A percentile compares a stretch with the other conserved stretches of the same genome.
Conservation (phyloP, 2,888 invertebrate genomes). For the Acrobasis repandana region DNA sequence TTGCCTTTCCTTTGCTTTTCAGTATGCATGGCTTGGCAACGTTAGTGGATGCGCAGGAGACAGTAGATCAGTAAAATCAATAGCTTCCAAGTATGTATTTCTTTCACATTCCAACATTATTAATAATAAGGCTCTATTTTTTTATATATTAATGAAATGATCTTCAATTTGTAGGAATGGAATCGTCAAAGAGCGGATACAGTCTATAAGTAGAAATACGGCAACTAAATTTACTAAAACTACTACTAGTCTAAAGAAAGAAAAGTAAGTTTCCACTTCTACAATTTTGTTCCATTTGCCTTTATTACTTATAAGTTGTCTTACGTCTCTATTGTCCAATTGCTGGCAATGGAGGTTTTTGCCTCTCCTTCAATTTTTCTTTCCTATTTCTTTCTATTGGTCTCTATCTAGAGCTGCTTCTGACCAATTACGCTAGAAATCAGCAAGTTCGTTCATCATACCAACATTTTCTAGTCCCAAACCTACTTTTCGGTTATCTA, state of each 20-base stretch:
- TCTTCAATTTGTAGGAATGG: slow-evolving; percentile 53
- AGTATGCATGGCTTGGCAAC: slow-evolving; percentile 69
- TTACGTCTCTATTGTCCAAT: too few relatives aligned
- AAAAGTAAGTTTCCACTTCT: slow-evolving; percentile 70
- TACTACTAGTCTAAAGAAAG: slow-evolving; percentile 57
- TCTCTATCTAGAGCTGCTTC: too few relatives aligned
- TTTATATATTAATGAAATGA: slow-evolving; percentile 10
- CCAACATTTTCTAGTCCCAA: too few relatives aligned
- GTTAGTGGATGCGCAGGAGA: slow-evolving; percentile 58
- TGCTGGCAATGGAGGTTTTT: background rate
- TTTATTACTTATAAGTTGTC: too few relatives aligned
- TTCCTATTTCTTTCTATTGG: too few relatives aligned
- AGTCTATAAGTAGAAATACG: slow-evolving; percentile 49
- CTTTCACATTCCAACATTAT: background rate
- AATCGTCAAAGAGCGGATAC: slow-evolving; percentile 54
- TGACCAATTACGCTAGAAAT: too few relatives aligned
- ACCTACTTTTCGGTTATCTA: too few relatives aligned
- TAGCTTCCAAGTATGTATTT: slow-evolving; percentile 55
- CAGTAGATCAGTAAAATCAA: slow-evolving; percentile 54
- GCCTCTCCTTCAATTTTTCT: too few relatives aligned
- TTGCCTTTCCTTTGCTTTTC: slow-evolving; percentile 32
- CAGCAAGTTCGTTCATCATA: too few relatives aligned
- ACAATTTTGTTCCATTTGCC: too few relatives aligned
- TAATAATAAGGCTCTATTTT: background rate
- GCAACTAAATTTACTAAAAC: slow-evolving; percentile 56